These are phyloP conservation scores for Lipophrys pholis DNA, from an alignment of 2,113 vertebrate species.

Conservation along the genomic window DNA sequence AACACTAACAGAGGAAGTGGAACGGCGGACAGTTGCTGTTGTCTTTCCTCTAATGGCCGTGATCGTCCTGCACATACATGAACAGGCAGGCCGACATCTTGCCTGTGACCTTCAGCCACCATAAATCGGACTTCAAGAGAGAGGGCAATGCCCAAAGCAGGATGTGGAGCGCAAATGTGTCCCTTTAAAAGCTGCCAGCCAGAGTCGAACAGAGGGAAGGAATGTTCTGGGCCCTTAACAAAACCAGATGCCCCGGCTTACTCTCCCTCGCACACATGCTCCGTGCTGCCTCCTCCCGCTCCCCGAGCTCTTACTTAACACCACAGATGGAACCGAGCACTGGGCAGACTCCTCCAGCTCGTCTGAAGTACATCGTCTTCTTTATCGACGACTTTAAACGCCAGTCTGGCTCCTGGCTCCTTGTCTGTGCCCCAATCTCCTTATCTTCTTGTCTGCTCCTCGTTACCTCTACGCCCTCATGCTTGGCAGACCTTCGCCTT, in stretches of 20 bases:
- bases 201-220: conserved; percentile 77
- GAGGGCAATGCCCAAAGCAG: conserved; percentile 70
- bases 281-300: conserved; percentile 40
- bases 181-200: conserved; percentile 79
- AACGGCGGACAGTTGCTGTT: conserved; percentile 12
- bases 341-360: conserved; percentile 31
- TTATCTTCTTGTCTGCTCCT: conserved; percentile 62
- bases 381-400: conserved; percentile 35
- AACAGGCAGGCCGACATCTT: conserved; percentile 48
- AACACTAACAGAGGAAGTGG: conserved; percentile 8
- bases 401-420: conserved; percentile 33
- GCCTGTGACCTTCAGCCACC: conserved; percentile 55
- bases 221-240: conserved; percentile 80
- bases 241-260: conserved; percentile 81
- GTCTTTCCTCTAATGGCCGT: conserved; percentile 24
- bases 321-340: conserved; percentile 58
- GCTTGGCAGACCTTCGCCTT: conserved; percentile 53
- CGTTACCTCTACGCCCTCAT: conserved; percentile 37
- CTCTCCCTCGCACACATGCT: conserved; percentile 57
- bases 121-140: conserved; percentile 76
- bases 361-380: conserved; percentile 45
- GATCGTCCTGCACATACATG: conserved; percentile 28
- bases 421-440: conserved; percentile 61
- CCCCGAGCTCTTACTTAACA: conserved; percentile 42
- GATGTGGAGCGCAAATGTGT: conserved; percentile 78